Conservation (phyloP, 2,888 invertebrate species). For the Agrilus mali region DNA sequence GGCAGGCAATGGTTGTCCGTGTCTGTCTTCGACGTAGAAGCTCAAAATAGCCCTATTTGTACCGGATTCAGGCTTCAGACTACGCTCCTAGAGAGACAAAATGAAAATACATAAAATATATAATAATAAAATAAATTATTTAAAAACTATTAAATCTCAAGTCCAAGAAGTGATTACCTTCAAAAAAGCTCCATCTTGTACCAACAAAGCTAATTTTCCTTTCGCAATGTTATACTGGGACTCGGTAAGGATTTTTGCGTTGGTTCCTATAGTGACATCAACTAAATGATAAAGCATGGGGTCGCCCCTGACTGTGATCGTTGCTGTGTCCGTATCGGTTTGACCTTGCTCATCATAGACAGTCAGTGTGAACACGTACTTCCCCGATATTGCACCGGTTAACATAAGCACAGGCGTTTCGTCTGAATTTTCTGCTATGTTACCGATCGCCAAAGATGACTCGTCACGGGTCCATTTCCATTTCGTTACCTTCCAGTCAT, state of each 20-base stretch:
- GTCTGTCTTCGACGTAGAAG: conserved; percentile 33
- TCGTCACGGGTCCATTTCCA: conserved; percentile 76
- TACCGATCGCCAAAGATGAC: conserved; percentile 70
- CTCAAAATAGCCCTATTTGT: conserved; percentile 38
- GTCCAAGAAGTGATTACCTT: conserved; percentile 22
- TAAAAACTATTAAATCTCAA: too few relatives aligned
- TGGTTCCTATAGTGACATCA: conserved; percentile 69
- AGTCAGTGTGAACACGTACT: conserved; percentile 79
- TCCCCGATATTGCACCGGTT: conserved; percentile 72
- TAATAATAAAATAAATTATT: too few relatives aligned
- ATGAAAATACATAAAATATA: too few relatives aligned
- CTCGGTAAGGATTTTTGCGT: conserved; percentile 52
- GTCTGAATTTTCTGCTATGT: conserved; percentile 60
- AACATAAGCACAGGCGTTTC: conserved; percentile 65
- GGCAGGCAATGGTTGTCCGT: conserved; percentile 40
- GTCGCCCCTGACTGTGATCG: conserved; percentile 70
- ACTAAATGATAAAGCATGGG: conserved; percentile 62
- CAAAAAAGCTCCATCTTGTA: conserved; percentile 59
- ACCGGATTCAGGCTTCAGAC: conserved; percentile 36
- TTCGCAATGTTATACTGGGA: conserved; percentile 63
- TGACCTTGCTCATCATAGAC: conserved; percentile 85
- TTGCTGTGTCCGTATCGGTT: conserved; percentile 68
- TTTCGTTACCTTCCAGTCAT: conserved; percentile 74
- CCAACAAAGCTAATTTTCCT: conserved; percentile 65
- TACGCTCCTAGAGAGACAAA: conserved; percentile 26